Conservation (phyloP, 2,113 vertebrate species). For the Phyllostomus discolor region DNA sequence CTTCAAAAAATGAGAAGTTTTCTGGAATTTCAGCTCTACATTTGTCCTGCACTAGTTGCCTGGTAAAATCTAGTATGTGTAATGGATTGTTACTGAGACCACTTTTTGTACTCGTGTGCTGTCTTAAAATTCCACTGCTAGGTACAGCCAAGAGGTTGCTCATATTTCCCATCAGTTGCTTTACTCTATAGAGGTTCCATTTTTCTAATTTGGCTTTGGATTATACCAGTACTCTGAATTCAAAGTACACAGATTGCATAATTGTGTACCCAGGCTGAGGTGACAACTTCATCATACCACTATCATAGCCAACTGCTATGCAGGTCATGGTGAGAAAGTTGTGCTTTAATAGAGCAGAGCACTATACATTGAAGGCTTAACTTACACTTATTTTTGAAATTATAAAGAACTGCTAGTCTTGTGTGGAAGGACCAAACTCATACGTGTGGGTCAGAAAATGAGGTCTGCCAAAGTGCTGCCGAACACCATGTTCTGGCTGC, state of each 20-base stretch:
- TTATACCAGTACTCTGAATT: not conserved
- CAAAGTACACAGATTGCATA: conserved; percentile 46
- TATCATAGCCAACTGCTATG: not conserved
- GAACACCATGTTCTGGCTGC: not conserved
- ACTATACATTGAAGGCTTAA: not conserved
- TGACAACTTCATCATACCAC: not conserved
- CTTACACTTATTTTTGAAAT: conserved; percentile 20
- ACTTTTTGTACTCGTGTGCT: not conserved
- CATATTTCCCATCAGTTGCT: not conserved
- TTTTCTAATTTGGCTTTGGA: conserved; percentile 27
- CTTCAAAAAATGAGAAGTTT: conserved; percentile 6
- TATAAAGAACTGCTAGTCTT: not conserved
- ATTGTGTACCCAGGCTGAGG: conserved; percentile 4
- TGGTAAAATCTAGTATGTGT: conserved; percentile 28
- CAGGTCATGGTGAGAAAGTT: conserved; percentile 25
- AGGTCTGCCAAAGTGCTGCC: not conserved
- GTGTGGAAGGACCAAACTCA: not conserved
- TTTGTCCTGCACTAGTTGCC: conserved; percentile 22
- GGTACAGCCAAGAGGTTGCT: not conserved
- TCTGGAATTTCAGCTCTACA: conserved; percentile 1
- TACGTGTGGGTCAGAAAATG: not conserved
- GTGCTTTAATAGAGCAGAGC: not conserved
- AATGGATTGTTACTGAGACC: conserved; percentile 6
- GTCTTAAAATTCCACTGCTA: not conserved
- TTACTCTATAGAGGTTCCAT: not conserved